Base-by-base conservation (phyloP, 1,140 invertebrate species). In the Telenomus remus region DNA sequence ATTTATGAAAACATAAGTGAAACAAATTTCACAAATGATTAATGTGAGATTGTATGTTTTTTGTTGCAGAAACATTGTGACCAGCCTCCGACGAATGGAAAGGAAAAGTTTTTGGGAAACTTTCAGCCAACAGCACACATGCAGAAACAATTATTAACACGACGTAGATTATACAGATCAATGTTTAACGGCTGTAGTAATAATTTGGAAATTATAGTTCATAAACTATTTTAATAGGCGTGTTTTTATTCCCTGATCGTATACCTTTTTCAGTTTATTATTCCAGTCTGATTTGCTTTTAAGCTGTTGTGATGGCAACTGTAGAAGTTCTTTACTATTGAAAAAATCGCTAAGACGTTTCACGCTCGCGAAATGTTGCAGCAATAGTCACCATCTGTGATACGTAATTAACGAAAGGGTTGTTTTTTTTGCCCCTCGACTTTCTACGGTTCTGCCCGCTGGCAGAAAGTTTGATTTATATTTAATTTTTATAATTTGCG, bases 321-420 rank as follows among this genome's bases (percentile, higher is more conserved):
- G 49, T 3, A 3, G 19, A 27, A 6, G n/a, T n/a, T n/a, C 19
- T 27, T 27, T 1, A 6, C 2, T 6, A 27, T 27, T 27, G 1
- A 27, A 27, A 27, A 27, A 27, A 1, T 27, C 51, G 43, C 37
- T 44, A 71, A 70, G 70, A 66, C 70, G 61, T 73, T 27, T 27
- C 6, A 6, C 46, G 73, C 61, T 73, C 78, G 78, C 78, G 2
- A 12, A 83, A 84, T 82, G 74, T 81, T 76, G 79, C 64, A 76
- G 81, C 79, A 85, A 84, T 83, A 80, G 77, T 78, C 81, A 68
- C 80, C 85, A 85, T 87, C 84, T 85, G 84, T 79, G 83, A 84
- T 84, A 79, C 70, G 81, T 84, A 88, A 88, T 88, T 88, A 87
- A 87, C 84, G 80, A 84, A 87, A 86, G 85, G 85, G 85, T 87